phyloP scores from a whole-genome alignment of 2,888 invertebrate genomes.

The Pollenia labialis region DNA sequence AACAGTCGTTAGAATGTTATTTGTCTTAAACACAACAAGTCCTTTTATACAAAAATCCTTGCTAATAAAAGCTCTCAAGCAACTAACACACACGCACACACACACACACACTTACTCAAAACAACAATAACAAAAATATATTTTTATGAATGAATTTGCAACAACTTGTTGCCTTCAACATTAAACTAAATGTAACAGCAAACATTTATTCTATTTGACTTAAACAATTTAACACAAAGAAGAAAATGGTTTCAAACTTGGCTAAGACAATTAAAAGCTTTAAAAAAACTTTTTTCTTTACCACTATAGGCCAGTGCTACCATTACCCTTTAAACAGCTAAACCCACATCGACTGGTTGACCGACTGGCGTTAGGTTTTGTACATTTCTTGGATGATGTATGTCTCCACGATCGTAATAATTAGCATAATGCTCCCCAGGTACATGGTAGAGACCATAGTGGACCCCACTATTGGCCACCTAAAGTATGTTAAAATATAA shows the following conservation, averaged over 20 bases:
- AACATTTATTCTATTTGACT: conserved; percentile 11
- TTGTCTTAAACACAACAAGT: conserved; percentile 80
- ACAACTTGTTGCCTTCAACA: conserved; percentile 67
- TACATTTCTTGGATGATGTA: conserved; percentile 80
- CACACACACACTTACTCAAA: background rate
- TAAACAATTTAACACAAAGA: background rate
- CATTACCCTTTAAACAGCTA: background rate
- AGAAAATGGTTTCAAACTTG: conserved; percentile 49
- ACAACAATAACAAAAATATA: background rate
- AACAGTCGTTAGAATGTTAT: conserved; percentile 81
- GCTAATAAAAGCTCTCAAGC: conserved; percentile 47
- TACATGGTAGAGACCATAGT: conserved; percentile 90
- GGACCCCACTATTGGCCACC: conserved; percentile 89
- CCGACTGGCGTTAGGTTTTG: conserved; percentile 76
- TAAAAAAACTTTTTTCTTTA: conserved; percentile 14
- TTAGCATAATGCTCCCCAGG: conserved; percentile 83
- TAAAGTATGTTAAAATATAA: conserved; percentile 85
- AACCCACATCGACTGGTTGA: conserved; percentile 68
- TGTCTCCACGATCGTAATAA: conserved; percentile 82
- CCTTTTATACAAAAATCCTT: conserved; percentile 80
- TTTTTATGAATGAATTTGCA: conserved; percentile 60
- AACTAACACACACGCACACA: background rate
- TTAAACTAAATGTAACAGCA: background rate
- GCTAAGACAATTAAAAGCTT: conserved; percentile 65
- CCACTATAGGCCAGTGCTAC: background rate